These are phyloP conservation scores for Heterochromis multidens DNA, from an alignment of 2,113 vertebrate genomes.

Conservation along the genomic window DNA sequence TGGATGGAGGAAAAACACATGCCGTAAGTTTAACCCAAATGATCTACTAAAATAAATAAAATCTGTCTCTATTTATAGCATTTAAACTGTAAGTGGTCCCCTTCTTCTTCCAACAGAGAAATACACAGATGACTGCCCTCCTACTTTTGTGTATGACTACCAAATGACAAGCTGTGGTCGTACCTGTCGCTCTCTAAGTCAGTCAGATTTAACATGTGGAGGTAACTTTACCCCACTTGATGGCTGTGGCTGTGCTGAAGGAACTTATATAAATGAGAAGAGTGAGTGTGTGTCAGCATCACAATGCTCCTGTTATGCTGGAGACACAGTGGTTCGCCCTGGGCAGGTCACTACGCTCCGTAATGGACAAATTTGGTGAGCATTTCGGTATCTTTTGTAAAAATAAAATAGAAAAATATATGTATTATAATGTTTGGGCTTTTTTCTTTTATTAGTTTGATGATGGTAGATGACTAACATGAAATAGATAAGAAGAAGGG, in stretches of 20 bases:
- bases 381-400: background rate
- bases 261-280: conserved; percentile 80
- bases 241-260: conserved; percentile 82
- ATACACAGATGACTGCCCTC: conserved; percentile 77
- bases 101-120: conserved; percentile 69
- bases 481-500: background rate
- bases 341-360: conserved; percentile 58
- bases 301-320: conserved; percentile 82
- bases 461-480: background rate
- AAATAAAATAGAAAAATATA: no score
- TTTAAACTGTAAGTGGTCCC: background rate
- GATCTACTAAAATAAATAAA: background rate
- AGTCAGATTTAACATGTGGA: conserved; percentile 77
- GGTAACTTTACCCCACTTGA: conserved; percentile 80
- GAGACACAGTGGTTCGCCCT: conserved; percentile 55
- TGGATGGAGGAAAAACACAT: conserved; percentile 76
- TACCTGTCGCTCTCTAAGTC: conserved; percentile 83
- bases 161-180: conserved; percentile 77
- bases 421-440: no score
- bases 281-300: conserved; percentile 77
- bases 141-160: conserved; percentile 75
- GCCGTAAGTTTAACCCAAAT: conserved; percentile 65
- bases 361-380: conserved; percentile 81
- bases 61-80: background rate
- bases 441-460: background rate